Conservation (phyloP, 2,888 invertebrate genomes). For the Alloplasta piceator region DNA sequence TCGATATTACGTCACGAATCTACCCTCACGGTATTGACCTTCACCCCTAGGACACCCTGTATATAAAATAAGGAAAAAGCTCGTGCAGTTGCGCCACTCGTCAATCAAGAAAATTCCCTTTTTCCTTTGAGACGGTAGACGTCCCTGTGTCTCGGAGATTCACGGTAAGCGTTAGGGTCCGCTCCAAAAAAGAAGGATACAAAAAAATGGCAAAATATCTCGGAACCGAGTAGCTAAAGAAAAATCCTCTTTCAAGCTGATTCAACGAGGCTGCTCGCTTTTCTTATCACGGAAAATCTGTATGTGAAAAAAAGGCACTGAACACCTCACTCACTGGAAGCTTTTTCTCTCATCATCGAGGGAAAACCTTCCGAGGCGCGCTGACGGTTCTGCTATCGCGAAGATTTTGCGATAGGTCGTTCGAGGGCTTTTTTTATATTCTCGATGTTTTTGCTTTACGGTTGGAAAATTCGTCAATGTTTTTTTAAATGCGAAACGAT, state of each 20-base stretch:
- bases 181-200: conserved; percentile 7
- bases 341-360: neutral
- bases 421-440: neutral
- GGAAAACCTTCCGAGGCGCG: neutral
- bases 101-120: conserved; percentile 49
- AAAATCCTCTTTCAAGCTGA: conserved; percentile 41
- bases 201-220: conserved; percentile 27
- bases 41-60: neutral
- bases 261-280: conserved; percentile 4
- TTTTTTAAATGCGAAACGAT: neutral
- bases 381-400: neutral
- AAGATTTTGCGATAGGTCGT: neutral
- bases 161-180: conserved; percentile 25
- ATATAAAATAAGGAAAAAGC: conserved; percentile 25
- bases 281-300: conserved; percentile 27
- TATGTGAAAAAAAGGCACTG: conserved; percentile 30
- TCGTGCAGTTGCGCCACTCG: conserved; percentile 39
- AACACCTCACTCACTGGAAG: conserved; percentile 15
- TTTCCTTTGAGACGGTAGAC: conserved; percentile 7
- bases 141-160: conserved; percentile 32
- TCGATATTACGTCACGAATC: too few species aligned
- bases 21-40: too few species aligned
- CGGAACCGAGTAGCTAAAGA: conserved; percentile 16
- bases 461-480: neutral
- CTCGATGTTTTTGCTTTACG: neutral